Conservation (phyloP, 2,113 vertebrate species). For the Zingel zingel region DNA sequence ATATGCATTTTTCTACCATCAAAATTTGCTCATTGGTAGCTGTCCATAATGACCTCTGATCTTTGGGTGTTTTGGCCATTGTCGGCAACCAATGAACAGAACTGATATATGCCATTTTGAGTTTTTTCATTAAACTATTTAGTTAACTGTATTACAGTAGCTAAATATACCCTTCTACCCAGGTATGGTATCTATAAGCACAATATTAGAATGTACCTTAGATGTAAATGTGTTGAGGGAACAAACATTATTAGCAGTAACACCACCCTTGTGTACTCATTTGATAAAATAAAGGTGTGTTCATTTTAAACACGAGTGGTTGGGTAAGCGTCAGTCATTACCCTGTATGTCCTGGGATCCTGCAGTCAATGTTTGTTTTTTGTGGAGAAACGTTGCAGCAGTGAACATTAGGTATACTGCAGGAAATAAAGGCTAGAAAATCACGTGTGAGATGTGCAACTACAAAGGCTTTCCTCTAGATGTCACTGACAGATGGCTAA, state of each 20-base stretch:
- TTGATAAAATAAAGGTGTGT: background rate
- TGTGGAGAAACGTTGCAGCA: background rate
- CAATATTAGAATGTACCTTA: background rate
- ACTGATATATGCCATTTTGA: background rate
- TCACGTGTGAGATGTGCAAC: background rate
- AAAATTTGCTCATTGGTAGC: background rate
- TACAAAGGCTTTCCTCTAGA: conserved; percentile 38
- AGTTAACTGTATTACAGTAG: too few species aligned
- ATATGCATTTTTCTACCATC: background rate
- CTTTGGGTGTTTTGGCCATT: background rate
- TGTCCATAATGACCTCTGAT: background rate
- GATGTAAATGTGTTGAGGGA: too few species aligned
- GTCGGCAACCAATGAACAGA: background rate
- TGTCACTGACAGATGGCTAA: conserved; percentile 34
- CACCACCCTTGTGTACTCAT: background rate
- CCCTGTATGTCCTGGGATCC: background rate
- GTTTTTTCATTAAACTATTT: background rate
- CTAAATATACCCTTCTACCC: too few species aligned
- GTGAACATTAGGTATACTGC: background rate
- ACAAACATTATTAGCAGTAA: background rate
- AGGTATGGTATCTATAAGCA: background rate
- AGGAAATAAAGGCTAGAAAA: background rate
- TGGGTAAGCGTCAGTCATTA: background rate
- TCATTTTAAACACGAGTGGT: background rate
- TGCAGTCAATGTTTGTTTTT: background rate